A percentile compares a stretch with the other conserved stretches of the same genome.
These are phyloP conservation scores for Ianthella basta DNA, from an alignment of 37 sponge, comb jelly and placozoan species.

Conservation along the genomic window DNA sequence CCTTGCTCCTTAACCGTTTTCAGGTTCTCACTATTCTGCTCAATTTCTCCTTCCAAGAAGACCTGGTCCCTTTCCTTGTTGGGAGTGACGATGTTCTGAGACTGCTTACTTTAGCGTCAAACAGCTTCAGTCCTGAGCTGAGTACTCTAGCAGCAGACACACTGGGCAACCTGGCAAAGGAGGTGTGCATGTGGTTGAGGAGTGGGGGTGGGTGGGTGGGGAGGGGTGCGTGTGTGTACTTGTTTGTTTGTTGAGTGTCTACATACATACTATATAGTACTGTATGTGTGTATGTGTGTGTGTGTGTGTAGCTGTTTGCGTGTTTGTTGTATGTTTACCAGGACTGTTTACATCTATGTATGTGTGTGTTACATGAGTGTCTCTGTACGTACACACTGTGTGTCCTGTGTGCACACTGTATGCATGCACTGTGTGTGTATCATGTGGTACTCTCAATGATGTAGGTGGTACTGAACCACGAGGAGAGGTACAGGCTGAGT, in stretches of 20 bases:
- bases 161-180: neutral
- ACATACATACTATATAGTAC: no score
- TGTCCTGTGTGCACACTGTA: no score
- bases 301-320: no score
- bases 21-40: conserved; percentile 6
- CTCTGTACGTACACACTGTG: no score
- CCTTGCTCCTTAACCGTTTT: no score
- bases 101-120: neutral
- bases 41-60: neutral
- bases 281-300: neutral
- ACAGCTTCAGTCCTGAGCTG: neutral
- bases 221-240: neutral
- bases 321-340: no score
- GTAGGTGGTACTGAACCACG: no score
- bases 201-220: conserved; percentile 1
- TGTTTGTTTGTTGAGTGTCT: conserved; percentile 8
- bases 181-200: neutral
- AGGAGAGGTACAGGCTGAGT: no score
- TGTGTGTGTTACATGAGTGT: no score
- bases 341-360: no score
- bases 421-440: no score
- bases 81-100: neutral
- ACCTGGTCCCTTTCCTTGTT: neutral
- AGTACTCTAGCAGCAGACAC: neutral
- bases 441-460: no score